Base-by-base conservation (phyloP, 2,888 invertebrate species). In the Parnassius mnemosyne region DNA sequence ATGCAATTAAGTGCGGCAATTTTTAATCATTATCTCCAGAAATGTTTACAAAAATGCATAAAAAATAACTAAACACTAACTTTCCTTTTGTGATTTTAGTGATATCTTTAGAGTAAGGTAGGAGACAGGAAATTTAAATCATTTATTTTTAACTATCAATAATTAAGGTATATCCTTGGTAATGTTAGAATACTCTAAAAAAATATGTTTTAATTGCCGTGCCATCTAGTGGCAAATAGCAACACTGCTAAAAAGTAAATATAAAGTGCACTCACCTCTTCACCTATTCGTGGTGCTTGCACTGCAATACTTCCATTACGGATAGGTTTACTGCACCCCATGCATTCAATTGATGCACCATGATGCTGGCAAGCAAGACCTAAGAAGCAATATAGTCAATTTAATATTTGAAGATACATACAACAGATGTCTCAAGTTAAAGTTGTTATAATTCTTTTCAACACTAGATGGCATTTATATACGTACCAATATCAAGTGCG, bases 401-500 rank as follows among this genome's bases (percentile, higher is more conserved):
- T 9, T 46, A 50, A 16, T 44, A 5, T 53, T 5, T 43, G 11
- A 1, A 13, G 3, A n/a, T 53, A 46, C 34, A 25, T 11, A 12
- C 2, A 53, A 47, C 5, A 25, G 10, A 11, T 16, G 1, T 44
- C 10, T n/a, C 47, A 7, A 46, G 12, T 7, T 46, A 46, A 57
- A 52, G 57, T 57, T 59, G 43, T 16, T 9, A 7, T 34, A 34
- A 34, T 34, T 34, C 76, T 76, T 77, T 63, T 75, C 34, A 54
- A 52, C 70, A 69, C 66, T 59, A 84, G 84, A 77, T 81, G 81
- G 76, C 81, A 71, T 55, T 57, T 1, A 0, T 12, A 3, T 12
- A 83, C 80, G 77, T 82, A 86, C 97, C 99, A 79, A 99, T 97
- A 85, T 99, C 99, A 79, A 99, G 93, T 50, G 98, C 98, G 74